phyloP scores from a whole-genome alignment of 2,888 invertebrate genomes.

The Caenorhabditis sinica region DNA sequence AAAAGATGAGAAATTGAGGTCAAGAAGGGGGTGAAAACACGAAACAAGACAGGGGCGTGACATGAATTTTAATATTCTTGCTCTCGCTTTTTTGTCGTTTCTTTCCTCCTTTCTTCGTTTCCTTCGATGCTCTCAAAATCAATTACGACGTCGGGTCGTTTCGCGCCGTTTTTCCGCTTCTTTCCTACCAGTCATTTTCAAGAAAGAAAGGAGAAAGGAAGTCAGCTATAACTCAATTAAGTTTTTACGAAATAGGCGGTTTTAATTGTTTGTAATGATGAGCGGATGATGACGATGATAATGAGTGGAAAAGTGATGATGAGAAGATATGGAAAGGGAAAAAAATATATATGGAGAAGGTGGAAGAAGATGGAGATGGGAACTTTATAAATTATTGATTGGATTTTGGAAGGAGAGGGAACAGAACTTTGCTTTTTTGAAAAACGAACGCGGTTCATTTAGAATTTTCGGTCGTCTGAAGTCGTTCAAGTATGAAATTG shows the following conservation, averaged over 20 bases:
- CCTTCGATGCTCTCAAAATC: slow-evolving; percentile 55
- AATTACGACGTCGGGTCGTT: slow-evolving; percentile 47
- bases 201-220: slow-evolving; percentile 23
- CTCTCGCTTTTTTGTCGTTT: neutral
- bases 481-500: neutral
- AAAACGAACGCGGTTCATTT: neutral
- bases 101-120: slow-evolving; percentile 1
- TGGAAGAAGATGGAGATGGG: neutral
- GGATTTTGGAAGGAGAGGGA: neutral
- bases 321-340: neutral
- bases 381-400: slow-evolving; percentile 9
- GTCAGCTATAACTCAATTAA: slow-evolving; percentile 53
- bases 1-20: slow-evolving; percentile 14
- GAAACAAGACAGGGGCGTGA: slow-evolving; percentile 48
- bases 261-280: slow-evolving; percentile 35
- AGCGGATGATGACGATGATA: slow-evolving; percentile 13
- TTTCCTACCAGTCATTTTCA: slow-evolving; percentile 6
- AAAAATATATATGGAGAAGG: neutral
- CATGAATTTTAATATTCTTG: slow-evolving; percentile 61
- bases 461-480: neutral
- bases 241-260: slow-evolving; percentile 19
- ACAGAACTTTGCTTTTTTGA: neutral
- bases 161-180: slow-evolving; percentile 21
- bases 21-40: slow-evolving; percentile 11
- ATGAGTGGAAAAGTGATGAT: slow-evolving; percentile 10